phyloP scores from a whole-genome alignment of 2,888 invertebrate species.

The Lasiommata megera region DNA sequence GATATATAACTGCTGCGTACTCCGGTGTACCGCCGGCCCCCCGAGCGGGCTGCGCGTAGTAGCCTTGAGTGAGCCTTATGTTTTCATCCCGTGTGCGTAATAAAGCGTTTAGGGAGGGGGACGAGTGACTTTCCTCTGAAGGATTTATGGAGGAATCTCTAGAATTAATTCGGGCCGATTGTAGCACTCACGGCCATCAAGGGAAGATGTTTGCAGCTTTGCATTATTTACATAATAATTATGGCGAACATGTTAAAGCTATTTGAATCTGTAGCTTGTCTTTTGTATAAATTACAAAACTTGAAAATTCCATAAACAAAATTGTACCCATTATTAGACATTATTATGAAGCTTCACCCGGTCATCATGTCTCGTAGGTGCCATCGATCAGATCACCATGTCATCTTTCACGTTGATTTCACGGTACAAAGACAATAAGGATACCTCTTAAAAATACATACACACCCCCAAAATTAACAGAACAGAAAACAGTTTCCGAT shows the following conservation, averaged over 20 bases:
- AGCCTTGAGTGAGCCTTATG: constrained; percentile 76
- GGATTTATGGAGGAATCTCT: constrained; percentile 74
- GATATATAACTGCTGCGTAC: constrained; percentile 48
- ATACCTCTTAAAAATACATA: no score
- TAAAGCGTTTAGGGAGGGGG: constrained; percentile 76
- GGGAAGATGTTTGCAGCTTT: constrained; percentile 42
- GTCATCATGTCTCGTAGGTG: no score
- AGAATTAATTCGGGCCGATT: constrained; percentile 72
- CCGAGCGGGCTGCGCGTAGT: constrained; percentile 55
- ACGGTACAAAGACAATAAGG: no score
- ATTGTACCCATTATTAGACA: no score
- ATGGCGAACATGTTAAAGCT: constrained; percentile 15
- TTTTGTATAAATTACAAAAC: not conserved
- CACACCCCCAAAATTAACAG: no score
- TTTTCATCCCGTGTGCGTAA: constrained; percentile 78
- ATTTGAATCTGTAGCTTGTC: constrained; percentile 19
- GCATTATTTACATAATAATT: constrained; percentile 48
- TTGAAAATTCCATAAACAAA: no score
- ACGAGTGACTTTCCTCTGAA: constrained; percentile 69
- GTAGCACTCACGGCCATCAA: constrained; percentile 48
- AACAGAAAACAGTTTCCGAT: no score
- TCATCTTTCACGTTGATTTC: no score
- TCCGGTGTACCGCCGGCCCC: constrained; percentile 40
- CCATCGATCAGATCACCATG: no score
- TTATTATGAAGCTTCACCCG: no score